Conservation (phyloP, 2,797 vertebrate species). For the Xiphorhynchus erythropygius region DNA sequence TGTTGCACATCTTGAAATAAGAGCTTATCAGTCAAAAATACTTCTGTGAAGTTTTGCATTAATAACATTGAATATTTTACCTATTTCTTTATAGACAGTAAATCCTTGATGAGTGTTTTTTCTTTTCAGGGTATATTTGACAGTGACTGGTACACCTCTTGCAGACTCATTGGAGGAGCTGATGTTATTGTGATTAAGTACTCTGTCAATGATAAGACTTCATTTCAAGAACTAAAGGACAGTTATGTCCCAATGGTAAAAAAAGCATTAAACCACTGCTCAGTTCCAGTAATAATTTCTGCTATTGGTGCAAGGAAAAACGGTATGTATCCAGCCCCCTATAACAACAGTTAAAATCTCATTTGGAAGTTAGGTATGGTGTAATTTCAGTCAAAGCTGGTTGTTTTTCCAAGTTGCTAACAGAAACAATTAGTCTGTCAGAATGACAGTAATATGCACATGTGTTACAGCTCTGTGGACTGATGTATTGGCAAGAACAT, state of each 20-base stretch:
- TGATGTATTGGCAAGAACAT: neutral
- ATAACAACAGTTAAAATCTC: neutral
- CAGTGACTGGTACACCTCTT: constrained; percentile 91
- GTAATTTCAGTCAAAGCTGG: neutral
- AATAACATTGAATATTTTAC: neutral
- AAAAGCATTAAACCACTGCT: constrained; percentile 86
- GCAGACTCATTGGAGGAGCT: constrained; percentile 87
- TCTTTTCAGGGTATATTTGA: constrained; percentile 88
- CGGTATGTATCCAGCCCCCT: constrained; percentile 77
- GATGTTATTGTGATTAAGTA: constrained; percentile 97
- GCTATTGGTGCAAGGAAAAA: constrained; percentile 90
- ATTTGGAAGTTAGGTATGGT: neutral
- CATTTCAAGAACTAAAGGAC: constrained; percentile 92
- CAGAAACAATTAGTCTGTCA: neutral
- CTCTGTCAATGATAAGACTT: constrained; percentile 91
- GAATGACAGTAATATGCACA: neutral
- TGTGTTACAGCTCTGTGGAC: neutral
- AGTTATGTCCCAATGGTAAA: constrained; percentile 90
- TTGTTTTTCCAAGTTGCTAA: neutral
- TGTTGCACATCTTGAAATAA: neutral
- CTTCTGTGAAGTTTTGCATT: neutral
- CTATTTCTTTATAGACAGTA: neutral
- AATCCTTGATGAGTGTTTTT: constrained; percentile 22
- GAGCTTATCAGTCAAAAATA: neutral
- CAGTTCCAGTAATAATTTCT: constrained; percentile 90